These are phyloP conservation scores for Sebastes fasciatus DNA, from an alignment of 2,113 vertebrate genomes.

Conservation along the genomic window DNA sequence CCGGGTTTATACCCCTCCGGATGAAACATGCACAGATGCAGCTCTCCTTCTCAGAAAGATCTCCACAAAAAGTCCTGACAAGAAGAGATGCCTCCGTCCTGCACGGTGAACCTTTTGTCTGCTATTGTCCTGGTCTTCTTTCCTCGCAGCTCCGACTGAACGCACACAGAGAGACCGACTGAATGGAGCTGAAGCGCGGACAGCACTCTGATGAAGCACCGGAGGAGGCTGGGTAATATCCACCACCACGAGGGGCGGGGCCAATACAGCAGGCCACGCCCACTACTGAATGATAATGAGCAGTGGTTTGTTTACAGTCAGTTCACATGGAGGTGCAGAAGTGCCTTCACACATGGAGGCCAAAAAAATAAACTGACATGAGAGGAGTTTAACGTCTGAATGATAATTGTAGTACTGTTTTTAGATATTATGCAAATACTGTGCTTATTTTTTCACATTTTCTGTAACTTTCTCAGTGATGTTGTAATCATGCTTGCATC, in stretches of 20 bases:
- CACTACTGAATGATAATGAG: slow-evolving; percentile 4
- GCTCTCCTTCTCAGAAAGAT: not conserved
- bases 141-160: not conserved
- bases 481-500: not conserved
- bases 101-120: slow-evolving; percentile 22
- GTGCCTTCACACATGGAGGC: slow-evolving; percentile 37
- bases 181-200: slow-evolving; percentile 12
- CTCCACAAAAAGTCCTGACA: slow-evolving; percentile 5
- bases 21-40: slow-evolving; percentile 28
- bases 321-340: slow-evolving; percentile 50
- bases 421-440: not conserved
- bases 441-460: not conserved
- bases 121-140: slow-evolving; percentile 4
- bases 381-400: not conserved
- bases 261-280: not conserved
- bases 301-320: slow-evolving; percentile 46
- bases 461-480: not conserved
- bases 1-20: not conserved
- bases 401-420: slow-evolving; percentile 3
- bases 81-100: not conserved
- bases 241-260: slow-evolving; percentile 66
- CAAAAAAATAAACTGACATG: slow-evolving; percentile 8
- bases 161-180: no score
- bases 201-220: slow-evolving; percentile 42
- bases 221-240: slow-evolving; percentile 86